Evolutionary conservation across 2,113 vertebrate species (phyloP), one percentile per base, ranked within the genome.

Genomic region (Orcinus orca): DNA sequence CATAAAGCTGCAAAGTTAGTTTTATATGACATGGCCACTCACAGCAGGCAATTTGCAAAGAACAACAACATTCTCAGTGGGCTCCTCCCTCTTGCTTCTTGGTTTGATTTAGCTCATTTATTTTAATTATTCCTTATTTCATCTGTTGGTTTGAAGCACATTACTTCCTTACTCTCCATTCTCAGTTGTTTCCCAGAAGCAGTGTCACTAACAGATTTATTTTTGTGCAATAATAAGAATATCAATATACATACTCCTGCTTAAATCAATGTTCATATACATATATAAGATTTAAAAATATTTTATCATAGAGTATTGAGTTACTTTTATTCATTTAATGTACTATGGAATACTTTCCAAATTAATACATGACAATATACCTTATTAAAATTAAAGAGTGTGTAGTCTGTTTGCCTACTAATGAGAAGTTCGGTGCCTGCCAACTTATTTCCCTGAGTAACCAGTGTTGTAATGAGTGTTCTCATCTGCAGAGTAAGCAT

Each of bases 101-200:
- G 38, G n/a, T 88, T 89, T 77, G 58, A 86, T 53, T 70, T 93
- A 29, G 50, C 15, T 47, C 55, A 15, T 73, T 90, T 50, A 13
- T 29, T 67, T 68, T 47, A 36, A 71, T 85, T 73, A 76, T 92
- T 86, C 29, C 93, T 95, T 81, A 65, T 77, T 88, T 90, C 58
- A 81, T 41, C 31, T 82, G 14, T 67, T 88, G 26, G 17, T 33
- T 88, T 77, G 44, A 95, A 89, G 71, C 62, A 83, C 47, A 44
- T 36, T 60, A 55, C 1, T 60, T 76, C 8, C 89, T 60, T 87
- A n/a, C 12, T 80, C 9, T 47, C 33, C 76, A 92, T 73, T 79
- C 7, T 84, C 26, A 91, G 14, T 67, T 88, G 20, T 70, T 70
- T 95, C 29, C 83, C 47, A 76, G 13, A 83, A 76, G 53, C 73